phyloP scores from a whole-genome alignment of 2,113 vertebrate species.

The Spea multiplicata region DNA sequence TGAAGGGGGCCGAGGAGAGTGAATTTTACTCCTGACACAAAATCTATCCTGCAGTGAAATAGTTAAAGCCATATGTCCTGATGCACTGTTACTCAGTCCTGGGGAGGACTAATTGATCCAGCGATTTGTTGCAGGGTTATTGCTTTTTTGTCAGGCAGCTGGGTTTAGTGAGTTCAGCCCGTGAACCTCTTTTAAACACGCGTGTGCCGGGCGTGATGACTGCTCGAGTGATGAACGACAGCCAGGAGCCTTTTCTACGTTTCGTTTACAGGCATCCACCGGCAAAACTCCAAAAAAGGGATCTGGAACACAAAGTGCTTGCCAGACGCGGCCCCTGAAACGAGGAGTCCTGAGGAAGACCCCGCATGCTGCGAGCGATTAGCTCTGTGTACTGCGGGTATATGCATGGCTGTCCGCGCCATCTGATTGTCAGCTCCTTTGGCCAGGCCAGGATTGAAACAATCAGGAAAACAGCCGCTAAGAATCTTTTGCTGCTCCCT shows the following conservation, averaged over 20 bases:
- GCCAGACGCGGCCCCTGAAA: conserved; percentile 4
- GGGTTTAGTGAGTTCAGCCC: background rate
- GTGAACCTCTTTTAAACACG: conserved; percentile 16
- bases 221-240: conserved; percentile 7
- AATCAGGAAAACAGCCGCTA: no score
- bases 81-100: no score
- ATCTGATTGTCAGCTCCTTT: no score
- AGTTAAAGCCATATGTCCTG: no score
- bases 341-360: conserved; percentile 9
- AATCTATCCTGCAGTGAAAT: no score
- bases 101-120: background rate
- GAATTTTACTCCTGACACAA: no score
- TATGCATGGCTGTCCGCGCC: no score
- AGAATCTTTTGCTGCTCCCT: no score
- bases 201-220: background rate
- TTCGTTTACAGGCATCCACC: conserved; percentile 23
- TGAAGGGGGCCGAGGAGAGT: no score
- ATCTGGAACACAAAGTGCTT: background rate
- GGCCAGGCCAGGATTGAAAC: no score
- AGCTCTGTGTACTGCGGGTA: no score
- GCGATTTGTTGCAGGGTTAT: background rate
- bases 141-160: background rate
- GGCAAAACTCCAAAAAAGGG: conserved; percentile 30
- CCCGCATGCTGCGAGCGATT: background rate
- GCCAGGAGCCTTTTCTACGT: conserved; percentile 17